Percentiles rank a stretch among this genome's conserved stretches.
Conservation (phyloP, 2,797 vertebrate genomes). For the Euphonia xanthogaster region DNA sequence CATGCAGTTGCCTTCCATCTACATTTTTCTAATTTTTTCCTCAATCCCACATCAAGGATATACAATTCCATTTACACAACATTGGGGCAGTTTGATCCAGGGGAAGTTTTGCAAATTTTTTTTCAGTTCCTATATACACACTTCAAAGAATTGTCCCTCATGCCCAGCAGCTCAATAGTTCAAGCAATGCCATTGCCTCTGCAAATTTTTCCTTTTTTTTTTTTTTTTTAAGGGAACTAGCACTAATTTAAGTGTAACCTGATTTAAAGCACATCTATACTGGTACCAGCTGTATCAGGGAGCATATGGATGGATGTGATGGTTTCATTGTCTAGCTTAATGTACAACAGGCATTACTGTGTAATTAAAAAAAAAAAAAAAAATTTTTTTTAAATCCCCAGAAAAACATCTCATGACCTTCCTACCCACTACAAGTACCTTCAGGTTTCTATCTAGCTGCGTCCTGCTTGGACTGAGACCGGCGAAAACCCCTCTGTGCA, state of each 20-base stretch:
- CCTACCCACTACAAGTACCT: not conserved
- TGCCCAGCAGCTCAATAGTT: not conserved
- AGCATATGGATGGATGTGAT: not conserved
- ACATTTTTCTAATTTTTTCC: not conserved
- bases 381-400: not conserved
- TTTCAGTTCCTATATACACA: rapidly evolving
- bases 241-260: not conserved
- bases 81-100: not conserved
- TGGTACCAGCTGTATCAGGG: not conserved
- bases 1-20: not conserved
- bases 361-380: not conserved
- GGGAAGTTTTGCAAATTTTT: not conserved
- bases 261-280: not conserved
- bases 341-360: not conserved
- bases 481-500: not conserved
- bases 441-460: not conserved
- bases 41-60: not conserved
- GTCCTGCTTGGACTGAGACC: not conserved
- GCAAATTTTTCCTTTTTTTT: not conserved
- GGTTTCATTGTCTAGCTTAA: not conserved
- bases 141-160: not conserved
- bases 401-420: not conserved
- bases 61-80: not conserved
- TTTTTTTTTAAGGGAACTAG: not conserved
- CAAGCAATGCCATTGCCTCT: not conserved